Conservation (phyloP, 2,888 invertebrate genomes). For the Mesochorus sp. region DNA sequence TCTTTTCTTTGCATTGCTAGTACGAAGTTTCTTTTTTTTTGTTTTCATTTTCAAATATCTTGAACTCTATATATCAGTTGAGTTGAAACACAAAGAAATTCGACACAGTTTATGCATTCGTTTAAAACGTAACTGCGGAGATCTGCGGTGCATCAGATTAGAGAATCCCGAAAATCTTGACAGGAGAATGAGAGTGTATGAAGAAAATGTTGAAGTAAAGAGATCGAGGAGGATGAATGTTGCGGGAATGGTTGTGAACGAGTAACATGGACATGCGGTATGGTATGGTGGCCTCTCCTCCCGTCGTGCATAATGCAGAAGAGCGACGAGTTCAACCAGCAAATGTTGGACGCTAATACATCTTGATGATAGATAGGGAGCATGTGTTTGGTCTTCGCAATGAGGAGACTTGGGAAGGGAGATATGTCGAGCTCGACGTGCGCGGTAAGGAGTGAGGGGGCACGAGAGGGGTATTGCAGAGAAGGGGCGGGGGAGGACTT, state of each 20-base stretch:
- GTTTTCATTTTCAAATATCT: no score
- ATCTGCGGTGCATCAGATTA: constrained; percentile 11
- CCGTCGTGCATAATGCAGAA: constrained; percentile 81
- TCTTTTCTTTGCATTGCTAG: background rate
- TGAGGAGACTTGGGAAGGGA: constrained; percentile 74
- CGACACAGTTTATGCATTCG: background rate
- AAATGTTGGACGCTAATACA: constrained; percentile 81
- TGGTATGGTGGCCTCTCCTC: constrained; percentile 27
- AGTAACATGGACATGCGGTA: background rate
- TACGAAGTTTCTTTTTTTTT: background rate
- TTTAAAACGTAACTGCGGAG: background rate
- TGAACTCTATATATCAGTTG: no score
- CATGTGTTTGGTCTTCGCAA: constrained; percentile 81
- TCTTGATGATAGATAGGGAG: constrained; percentile 82
- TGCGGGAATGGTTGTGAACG: constrained; percentile 24
- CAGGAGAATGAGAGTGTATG: constrained; percentile 31
- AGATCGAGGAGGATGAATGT: constrained; percentile 32
- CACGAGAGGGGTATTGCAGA: constrained; percentile 50
- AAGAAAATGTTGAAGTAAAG: constrained; percentile 39
- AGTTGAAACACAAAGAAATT: no score
- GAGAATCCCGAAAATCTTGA: background rate
- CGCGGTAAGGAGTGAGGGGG: constrained; percentile 30
- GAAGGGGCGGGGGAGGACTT: constrained; percentile 63
- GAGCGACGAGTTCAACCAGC: constrained; percentile 78
- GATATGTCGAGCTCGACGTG: constrained; percentile 65